Conservation (phyloP, 92 coral and sea anemone genomes). For the Meandrina meandrites region DNA sequence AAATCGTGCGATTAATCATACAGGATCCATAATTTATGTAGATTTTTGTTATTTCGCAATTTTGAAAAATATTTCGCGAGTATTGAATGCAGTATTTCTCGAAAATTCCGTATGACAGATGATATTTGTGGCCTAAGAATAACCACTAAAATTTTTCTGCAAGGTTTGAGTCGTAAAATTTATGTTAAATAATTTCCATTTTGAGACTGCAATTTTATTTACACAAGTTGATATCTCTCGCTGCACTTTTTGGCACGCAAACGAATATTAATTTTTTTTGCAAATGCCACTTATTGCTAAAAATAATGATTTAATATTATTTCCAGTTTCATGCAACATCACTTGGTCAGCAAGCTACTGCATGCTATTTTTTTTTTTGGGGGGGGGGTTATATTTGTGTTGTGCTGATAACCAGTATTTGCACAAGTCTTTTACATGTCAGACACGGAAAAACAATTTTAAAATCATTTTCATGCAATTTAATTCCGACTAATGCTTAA, state of each 20-base stretch:
- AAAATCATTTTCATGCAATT: background rate
- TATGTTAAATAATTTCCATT: background rate
- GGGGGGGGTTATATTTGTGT: background rate
- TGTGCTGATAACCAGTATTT: background rate
- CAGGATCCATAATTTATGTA: background rate
- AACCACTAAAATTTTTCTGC: background rate
- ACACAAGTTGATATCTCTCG: background rate
- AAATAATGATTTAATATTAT: background rate
- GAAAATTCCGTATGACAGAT: background rate
- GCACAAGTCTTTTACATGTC: background rate
- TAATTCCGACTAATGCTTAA: background rate
- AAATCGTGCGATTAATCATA: constrained; percentile 7
- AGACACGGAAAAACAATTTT: background rate
- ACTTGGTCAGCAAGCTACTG: background rate
- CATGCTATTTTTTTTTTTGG: too few relatives aligned
- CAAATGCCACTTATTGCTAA: background rate
- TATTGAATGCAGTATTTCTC: background rate
- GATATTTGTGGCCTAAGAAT: background rate
- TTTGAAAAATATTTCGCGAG: background rate
- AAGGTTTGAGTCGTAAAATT: background rate
- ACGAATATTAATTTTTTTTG: background rate
- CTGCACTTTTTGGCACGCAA: background rate
- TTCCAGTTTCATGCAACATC: background rate
- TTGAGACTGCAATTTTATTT: background rate
- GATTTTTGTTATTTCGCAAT: background rate